phyloP scores from a whole-genome alignment of 2,113 vertebrate species.

The Microcebus jonahi region DNA sequence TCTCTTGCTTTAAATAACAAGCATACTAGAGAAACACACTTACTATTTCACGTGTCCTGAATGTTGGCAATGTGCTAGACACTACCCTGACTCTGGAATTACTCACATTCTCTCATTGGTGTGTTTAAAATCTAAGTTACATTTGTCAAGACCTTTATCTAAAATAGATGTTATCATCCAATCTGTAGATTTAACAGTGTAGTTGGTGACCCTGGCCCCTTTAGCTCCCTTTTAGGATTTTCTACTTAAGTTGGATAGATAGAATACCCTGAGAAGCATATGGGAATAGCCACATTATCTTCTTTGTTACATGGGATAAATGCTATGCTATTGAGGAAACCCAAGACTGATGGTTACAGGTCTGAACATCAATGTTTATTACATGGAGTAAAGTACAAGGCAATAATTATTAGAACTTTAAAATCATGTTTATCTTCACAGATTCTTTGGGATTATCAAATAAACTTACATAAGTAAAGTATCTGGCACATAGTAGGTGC shows the following conservation, averaged over 20 bases:
- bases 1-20: constrained; percentile 39
- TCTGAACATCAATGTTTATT: background rate
- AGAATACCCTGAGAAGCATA: background rate
- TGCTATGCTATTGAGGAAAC: background rate
- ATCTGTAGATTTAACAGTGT: background rate
- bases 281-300: background rate
- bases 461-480: background rate
- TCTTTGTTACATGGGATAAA: background rate
- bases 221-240: background rate
- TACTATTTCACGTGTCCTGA: background rate
- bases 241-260: background rate
- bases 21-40: background rate
- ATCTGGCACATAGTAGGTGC: background rate
- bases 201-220: fast-evolving
- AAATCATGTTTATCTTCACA: background rate
- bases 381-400: background rate
- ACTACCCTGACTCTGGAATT: background rate
- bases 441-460: background rate
- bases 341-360: background rate
- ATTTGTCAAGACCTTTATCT: background rate
- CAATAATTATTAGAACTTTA: background rate
- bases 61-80: constrained; percentile 54
- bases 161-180: background rate
- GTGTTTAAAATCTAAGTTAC: background rate
- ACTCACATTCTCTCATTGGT: background rate